Conservation (phyloP, 2,888 invertebrate genomes). For the Tribolium freemani region DNA sequence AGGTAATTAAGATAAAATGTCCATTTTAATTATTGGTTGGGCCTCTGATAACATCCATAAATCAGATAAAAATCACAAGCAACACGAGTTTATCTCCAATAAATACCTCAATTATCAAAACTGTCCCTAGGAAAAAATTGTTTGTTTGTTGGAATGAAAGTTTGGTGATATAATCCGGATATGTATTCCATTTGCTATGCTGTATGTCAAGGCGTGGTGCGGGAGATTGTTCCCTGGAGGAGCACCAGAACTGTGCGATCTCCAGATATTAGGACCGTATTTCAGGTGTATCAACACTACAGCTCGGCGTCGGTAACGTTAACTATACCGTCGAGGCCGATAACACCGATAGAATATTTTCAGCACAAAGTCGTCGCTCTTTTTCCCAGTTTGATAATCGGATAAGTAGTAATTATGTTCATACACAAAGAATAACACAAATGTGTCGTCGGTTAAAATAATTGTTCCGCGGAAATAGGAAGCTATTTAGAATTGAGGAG, state of each 20-base stretch:
- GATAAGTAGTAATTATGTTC: conserved; percentile 35
- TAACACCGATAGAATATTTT: conserved; percentile 64
- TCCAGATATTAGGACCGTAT: conserved; percentile 64
- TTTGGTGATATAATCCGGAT: not conserved
- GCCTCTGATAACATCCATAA: not conserved
- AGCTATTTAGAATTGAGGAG: conserved; percentile 51
- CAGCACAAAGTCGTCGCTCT: conserved; percentile 50
- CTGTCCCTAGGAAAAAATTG: not conserved
- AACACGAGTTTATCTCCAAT: not conserved
- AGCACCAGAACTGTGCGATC: conserved; percentile 49
- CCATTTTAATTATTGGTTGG: conserved; percentile 7
- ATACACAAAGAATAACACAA: conserved; percentile 11
- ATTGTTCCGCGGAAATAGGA: conserved; percentile 41
- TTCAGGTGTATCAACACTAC: conserved; percentile 61
- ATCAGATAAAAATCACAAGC: conserved; percentile 7
- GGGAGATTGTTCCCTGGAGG: conserved; percentile 54
- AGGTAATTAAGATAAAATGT: conserved; percentile 36
- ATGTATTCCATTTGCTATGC: conserved; percentile 38
- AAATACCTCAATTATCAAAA: conserved; percentile 1
- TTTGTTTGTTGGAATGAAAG: not conserved
- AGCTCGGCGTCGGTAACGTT: conserved; percentile 56
- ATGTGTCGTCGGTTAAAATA: conserved; percentile 37
- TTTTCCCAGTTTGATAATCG: conserved; percentile 44
- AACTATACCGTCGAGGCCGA: conserved; percentile 62
- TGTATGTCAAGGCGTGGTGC: conserved; percentile 54